phyloP scores from a whole-genome alignment of 2,113 vertebrate species.

The Hippocampus guttulatus region DNA sequence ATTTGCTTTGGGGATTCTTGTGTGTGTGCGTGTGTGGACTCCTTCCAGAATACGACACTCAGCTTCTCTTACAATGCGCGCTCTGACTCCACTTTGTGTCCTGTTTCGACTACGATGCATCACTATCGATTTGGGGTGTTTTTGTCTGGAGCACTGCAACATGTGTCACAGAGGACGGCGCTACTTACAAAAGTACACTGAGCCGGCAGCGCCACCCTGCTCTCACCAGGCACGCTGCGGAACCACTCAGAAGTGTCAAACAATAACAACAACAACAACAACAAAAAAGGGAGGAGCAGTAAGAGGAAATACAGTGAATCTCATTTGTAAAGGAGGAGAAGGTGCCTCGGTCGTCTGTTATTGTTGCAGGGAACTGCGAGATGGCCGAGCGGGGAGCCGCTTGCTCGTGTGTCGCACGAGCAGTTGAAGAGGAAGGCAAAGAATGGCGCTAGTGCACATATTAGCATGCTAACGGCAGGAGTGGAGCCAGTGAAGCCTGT shows the following conservation, averaged over 20 bases:
- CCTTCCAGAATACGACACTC: conserved; percentile 55
- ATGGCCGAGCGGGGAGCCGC: conserved; percentile 48
- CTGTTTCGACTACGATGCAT: conserved; percentile 44
- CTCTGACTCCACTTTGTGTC: conserved; percentile 54
- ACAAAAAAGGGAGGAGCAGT: conserved; percentile 41
- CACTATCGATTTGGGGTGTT: conserved; percentile 54
- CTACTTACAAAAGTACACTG: conserved; percentile 26
- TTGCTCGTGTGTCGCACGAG: conserved; percentile 46
- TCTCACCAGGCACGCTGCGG: conserved; percentile 8
- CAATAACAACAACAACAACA: conserved; percentile 12
- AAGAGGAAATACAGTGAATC: conserved; percentile 36
- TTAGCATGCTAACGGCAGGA: conserved; percentile 58
- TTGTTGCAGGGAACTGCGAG: conserved; percentile 55
- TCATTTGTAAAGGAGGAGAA: conserved; percentile 60
- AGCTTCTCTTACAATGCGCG: conserved; percentile 47
- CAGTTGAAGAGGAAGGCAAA: conserved; percentile 38
- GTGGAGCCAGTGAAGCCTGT: conserved; percentile 47
- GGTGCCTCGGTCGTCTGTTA: conserved; percentile 27
- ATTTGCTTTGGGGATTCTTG: conserved; percentile 49
- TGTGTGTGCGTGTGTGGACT: conserved; percentile 35
- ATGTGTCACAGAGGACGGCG: conserved; percentile 46
- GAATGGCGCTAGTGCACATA: conserved; percentile 36
- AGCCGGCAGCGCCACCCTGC: conserved; percentile 12
- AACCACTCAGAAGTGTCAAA: conserved; percentile 46
- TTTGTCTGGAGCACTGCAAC: conserved; percentile 52